Evolutionary conservation across 2,888 invertebrate genomes (phyloP), one percentile per base, ranked within the genome.

Genomic region (Lasioglossum vierecki): DNA sequence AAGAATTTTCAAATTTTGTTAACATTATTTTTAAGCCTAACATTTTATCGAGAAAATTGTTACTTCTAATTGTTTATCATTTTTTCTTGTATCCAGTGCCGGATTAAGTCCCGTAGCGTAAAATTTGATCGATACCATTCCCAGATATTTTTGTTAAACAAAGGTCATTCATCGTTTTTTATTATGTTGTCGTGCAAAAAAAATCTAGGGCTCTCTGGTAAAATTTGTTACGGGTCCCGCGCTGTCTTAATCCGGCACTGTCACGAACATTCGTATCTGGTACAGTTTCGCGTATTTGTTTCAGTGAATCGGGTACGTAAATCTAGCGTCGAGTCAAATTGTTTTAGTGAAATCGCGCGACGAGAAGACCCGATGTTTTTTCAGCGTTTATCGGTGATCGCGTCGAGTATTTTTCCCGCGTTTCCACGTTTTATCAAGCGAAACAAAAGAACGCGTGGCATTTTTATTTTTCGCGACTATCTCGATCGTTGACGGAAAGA

Each of bases 401-500:
- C 41, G 26, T 53, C 41, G 30, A 68, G 46, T 49, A 26, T 15
- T 41, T 57, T 15, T 22, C 70, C 39, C 30, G 41, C 3, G n/a
- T 26, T 39, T 68, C 68, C 35, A 1, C n/a, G 35, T 68, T 26
- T 26, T 70, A 41, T 63, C 63, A 63, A 63, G 30, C 9, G 46
- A 6, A 26, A 18, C 22, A 30, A 22, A 0, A 26, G 35, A 39
- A 46, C 9, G n/a, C 26, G 13, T 11, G 4, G 5, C 18, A 39
- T 57, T n/a, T 53, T 77, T 35, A 30, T 30, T n/a, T 68, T 49
- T 6, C 9, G 13, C 41, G 41, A 71, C 39, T 78, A 57, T 71
- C 71, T 78, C 57, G 30, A 30, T 78, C 30, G 70, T 5, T 53
- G 22, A 53, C 35, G 35, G 53, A 74, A 39, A 30, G 57, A 74